Evolutionary conservation across 2,113 vertebrate species (phyloP).

Genomic region (Nothoprocta perdicaria): DNA sequence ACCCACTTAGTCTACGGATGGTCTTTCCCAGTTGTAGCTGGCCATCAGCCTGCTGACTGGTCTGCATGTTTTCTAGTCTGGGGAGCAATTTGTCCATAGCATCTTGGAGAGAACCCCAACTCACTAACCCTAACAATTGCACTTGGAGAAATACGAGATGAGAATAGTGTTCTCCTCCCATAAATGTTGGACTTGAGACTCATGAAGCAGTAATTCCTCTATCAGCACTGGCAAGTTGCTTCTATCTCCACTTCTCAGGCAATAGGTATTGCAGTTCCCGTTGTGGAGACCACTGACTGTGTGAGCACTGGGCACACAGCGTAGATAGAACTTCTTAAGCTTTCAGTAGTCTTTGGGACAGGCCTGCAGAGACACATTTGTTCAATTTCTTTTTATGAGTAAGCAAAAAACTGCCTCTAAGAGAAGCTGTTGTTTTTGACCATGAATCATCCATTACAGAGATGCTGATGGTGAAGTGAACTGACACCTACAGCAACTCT

Average conservation of each 20-base stretch:
- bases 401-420: background rate
- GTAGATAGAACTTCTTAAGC: background rate
- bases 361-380: background rate
- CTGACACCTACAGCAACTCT: accelerated
- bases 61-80: background rate
- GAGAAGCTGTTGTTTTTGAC: background rate
- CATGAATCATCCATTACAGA: background rate
- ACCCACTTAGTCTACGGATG: background rate
- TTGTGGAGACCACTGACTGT: no score
- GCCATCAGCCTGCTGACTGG: background rate
- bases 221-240: no score
- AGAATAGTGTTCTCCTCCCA: no score
- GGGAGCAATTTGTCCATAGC: background rate
- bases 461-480: background rate
- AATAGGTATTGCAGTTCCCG: no score
- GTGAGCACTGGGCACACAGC: no score
- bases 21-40: background rate
- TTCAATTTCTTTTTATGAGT: background rate
- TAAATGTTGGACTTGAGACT: no score
- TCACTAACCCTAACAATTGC: no score
- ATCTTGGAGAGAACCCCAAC: background rate
- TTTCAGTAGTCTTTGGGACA: background rate
- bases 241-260: no score
- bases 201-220: no score
- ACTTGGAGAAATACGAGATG: no score